A percentile compares a stretch with the other conserved stretches of the same genome.
phyloP scores from a whole-genome alignment of 2,888 invertebrate genomes.

The Micoletzkya japonica region DNA sequence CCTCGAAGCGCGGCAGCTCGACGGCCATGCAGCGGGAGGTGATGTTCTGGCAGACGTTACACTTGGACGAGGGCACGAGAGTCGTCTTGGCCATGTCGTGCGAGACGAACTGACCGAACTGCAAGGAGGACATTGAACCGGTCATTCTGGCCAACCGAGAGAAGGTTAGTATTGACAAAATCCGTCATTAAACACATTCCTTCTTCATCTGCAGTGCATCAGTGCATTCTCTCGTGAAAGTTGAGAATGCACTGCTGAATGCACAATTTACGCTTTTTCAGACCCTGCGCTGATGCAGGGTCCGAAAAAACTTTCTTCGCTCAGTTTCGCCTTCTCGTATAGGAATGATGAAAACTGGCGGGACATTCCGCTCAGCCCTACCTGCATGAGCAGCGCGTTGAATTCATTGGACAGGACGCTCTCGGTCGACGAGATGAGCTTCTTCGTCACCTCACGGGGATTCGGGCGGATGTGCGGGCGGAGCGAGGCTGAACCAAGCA shows the following conservation, averaged over 20 bases:
- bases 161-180: too few relatives aligned
- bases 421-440: conserved; percentile 52
- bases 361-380: too few relatives aligned
- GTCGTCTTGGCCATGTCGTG: conserved; percentile 63
- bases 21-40: conserved; percentile 62
- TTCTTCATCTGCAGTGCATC: background rate
- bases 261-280: too few relatives aligned
- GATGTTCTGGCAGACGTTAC: conserved; percentile 60
- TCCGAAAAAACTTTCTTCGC: too few relatives aligned
- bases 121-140: background rate
- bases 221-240: too few relatives aligned
- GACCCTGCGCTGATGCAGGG: too few relatives aligned
- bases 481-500: conserved; percentile 34
- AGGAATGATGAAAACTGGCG: too few relatives aligned
- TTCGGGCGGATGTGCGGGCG: conserved; percentile 49
- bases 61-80: conserved; percentile 58
- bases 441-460: conserved; percentile 52
- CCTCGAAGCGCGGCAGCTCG: conserved; percentile 51
- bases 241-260: too few relatives aligned
- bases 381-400: conserved; percentile 59
- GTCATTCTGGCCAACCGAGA: too few relatives aligned
- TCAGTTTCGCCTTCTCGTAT: too few relatives aligned
- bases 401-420: conserved; percentile 56
- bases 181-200: too few relatives aligned
- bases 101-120: conserved; percentile 58